A percentile compares a stretch with the other conserved stretches of the same genome.
Evolutionary conservation across 2,797 vertebrate species (phyloP).

Genomic region (Petrocephalus schoutedeni): DNA sequence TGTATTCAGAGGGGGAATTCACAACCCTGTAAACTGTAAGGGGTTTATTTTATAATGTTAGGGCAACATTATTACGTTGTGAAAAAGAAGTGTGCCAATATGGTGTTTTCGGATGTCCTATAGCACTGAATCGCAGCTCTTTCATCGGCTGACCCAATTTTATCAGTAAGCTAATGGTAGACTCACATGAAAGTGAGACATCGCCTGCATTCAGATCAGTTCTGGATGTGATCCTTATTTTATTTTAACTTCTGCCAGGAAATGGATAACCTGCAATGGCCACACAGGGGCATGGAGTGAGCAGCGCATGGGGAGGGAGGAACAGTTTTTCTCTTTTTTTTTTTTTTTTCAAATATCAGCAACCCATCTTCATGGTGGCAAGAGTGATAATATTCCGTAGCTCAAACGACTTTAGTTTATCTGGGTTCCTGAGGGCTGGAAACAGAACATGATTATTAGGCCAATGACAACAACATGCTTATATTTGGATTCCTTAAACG

Average conservation of each 20-base stretch:
- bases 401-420: neutral
- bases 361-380: neutral
- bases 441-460: neutral
- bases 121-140: neutral
- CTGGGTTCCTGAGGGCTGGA: neutral
- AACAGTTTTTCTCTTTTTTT: neutral
- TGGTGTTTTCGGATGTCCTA: neutral
- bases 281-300: neutral
- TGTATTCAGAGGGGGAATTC: neutral
- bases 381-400: neutral
- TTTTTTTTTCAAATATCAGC: constrained; percentile 1
- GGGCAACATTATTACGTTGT: neutral
- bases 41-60: neutral
- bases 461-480: neutral
- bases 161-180: neutral
- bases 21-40: neutral
- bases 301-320: neutral
- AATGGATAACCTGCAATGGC: neutral
- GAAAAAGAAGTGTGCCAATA: neutral
- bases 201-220: neutral
- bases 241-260: neutral
- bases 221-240: neutral
- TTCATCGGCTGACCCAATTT: neutral
- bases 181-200: neutral
- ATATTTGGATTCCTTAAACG: neutral